Conservation (phyloP, 2,888 invertebrate species). For the Furcula furcula region DNA sequence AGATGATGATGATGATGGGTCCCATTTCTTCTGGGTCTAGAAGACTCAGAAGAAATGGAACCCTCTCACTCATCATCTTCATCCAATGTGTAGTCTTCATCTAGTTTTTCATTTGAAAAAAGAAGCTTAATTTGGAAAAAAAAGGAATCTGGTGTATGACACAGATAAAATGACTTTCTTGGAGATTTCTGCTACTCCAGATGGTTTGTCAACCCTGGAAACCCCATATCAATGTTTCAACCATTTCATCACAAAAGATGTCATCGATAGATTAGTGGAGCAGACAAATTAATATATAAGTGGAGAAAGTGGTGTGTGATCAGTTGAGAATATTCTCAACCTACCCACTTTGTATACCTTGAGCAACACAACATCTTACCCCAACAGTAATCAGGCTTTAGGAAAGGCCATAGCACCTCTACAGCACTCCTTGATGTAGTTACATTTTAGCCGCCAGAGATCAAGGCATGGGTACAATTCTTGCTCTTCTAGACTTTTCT, state of each 20-base stretch:
- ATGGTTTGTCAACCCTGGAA: constrained; percentile 9
- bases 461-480: too few relatives aligned
- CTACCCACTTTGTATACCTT: too few relatives aligned
- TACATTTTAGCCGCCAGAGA: too few relatives aligned
- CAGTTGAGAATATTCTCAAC: too few relatives aligned
- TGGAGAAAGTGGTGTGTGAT: too few relatives aligned
- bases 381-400: too few relatives aligned
- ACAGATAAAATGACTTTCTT: constrained; percentile 33
- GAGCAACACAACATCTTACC: too few relatives aligned
- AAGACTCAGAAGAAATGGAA: constrained; percentile 20
- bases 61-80: constrained; percentile 13
- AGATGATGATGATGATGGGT: constrained; percentile 15
- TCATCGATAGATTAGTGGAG: constrained; percentile 14
- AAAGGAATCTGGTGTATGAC: too few relatives aligned
- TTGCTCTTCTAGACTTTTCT: too few relatives aligned
- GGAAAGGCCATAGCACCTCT: too few relatives aligned
- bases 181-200: constrained; percentile 6
- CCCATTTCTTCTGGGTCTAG: too few relatives aligned
- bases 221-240: constrained; percentile 19
- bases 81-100: constrained; percentile 11
- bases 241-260: constrained; percentile 13
- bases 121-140: constrained; percentile 41
- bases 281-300: constrained; percentile 14
- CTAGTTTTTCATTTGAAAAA: constrained; percentile 31
- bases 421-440: too few relatives aligned